phyloP scores from a whole-genome alignment of 2,113 vertebrate species.

The Neodontobutis hainanensis region DNA sequence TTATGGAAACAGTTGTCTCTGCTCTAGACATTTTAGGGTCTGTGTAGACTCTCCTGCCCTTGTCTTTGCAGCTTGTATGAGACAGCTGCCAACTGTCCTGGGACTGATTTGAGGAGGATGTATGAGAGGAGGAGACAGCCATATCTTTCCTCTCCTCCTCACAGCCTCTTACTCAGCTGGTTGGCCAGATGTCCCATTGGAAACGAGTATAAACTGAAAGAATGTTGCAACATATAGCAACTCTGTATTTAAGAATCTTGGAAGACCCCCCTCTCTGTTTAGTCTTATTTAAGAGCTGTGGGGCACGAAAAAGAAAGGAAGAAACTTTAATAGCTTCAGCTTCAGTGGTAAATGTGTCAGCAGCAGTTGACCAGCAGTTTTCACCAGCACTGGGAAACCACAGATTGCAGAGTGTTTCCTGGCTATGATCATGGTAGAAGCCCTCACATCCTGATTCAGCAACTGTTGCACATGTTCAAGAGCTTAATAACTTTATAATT shows the following conservation, averaged over 20 bases:
- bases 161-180: constrained; percentile 60
- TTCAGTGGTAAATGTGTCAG: constrained; percentile 30
- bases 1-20: constrained; percentile 19
- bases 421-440: constrained; percentile 12
- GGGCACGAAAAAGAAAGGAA: background rate
- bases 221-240: constrained; percentile 63
- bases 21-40: constrained; percentile 18
- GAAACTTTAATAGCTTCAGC: constrained; percentile 5
- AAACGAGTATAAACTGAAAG: constrained; percentile 31
- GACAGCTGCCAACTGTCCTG: constrained; percentile 63
- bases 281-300: constrained; percentile 15
- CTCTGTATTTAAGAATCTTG: constrained; percentile 33
- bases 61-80: constrained; percentile 47
- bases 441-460: background rate
- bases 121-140: constrained; percentile 63
- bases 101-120: constrained; percentile 65
- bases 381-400: constrained; percentile 44
- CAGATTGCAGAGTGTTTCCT: constrained; percentile 39
- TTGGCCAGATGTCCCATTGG: constrained; percentile 46
- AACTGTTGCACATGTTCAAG: background rate
- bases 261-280: background rate
- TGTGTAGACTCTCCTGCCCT: constrained; percentile 16
- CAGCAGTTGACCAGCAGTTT: constrained; percentile 47
- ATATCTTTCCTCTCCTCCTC: constrained; percentile 7
- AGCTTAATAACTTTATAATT: too few relatives aligned